Evolutionary conservation across 2,797 vertebrate genomes (phyloP).

Genomic region (Lycodopsis pacificus): DNA sequence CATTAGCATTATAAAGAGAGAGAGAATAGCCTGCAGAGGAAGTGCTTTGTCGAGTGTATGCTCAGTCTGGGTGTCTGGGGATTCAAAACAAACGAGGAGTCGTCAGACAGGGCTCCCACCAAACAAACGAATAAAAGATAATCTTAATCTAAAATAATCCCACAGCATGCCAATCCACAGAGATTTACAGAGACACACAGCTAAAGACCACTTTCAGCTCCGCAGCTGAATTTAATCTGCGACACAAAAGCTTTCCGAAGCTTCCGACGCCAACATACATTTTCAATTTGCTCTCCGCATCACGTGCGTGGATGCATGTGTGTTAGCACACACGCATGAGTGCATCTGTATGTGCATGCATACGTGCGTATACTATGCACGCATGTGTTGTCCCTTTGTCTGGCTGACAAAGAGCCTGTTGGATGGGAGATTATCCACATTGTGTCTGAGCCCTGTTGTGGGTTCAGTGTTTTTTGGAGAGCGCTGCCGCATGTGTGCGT

Average conservation of each 20-base stretch:
- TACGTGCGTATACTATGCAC: slow-evolving; percentile 24
- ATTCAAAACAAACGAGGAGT: slow-evolving; percentile 51
- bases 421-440: slow-evolving; percentile 72
- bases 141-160: slow-evolving; percentile 73
- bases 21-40: slow-evolving; percentile 28
- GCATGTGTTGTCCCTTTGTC: slow-evolving; percentile 60
- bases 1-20: slow-evolving; percentile 43
- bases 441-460: slow-evolving; percentile 65
- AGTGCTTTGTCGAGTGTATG: slow-evolving; percentile 34
- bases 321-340: slow-evolving; percentile 26
- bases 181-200: slow-evolving; percentile 64
- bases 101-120: slow-evolving; percentile 48
- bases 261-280: slow-evolving; percentile 9
- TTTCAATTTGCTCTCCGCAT: slow-evolving; percentile 31
- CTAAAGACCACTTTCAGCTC: slow-evolving; percentile 63
- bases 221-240: slow-evolving; percentile 49
- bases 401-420: slow-evolving; percentile 42
- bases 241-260: slow-evolving; percentile 34
- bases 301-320: slow-evolving; percentile 35
- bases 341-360: slow-evolving; percentile 7
- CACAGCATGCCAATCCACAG: slow-evolving; percentile 55
- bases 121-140: slow-evolving; percentile 71
- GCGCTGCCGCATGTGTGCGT: slow-evolving; percentile 47
- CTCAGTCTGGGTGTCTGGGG: slow-evolving; percentile 49
- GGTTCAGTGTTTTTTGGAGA: slow-evolving; percentile 48